Evolutionary conservation across 2,113 vertebrate genomes (phyloP).

Genomic region (Etia nguti): DNA sequence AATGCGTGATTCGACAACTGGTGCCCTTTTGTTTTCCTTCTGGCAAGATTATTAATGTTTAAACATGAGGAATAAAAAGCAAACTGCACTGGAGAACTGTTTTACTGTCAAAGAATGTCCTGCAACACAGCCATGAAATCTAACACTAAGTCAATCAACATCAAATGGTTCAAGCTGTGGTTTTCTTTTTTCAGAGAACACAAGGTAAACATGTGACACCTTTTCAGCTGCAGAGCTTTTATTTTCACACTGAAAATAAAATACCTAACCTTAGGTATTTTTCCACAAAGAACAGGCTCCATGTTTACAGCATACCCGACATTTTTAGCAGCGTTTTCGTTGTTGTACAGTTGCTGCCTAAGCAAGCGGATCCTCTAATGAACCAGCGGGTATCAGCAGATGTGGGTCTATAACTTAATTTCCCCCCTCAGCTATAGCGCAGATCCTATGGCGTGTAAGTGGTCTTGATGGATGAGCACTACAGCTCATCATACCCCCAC

Average conservation of each 20-base stretch:
- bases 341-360: constrained; percentile 52
- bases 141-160: neutral
- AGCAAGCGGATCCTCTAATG: constrained; percentile 69
- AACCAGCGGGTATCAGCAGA: constrained; percentile 75
- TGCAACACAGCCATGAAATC: neutral
- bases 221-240: neutral
- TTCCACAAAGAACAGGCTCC: neutral
- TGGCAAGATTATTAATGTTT: neutral
- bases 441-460: constrained; percentile 77
- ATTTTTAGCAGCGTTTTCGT: constrained; percentile 25
- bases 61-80: neutral
- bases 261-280: neutral
- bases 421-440: constrained; percentile 66
- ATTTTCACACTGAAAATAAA: neutral
- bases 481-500: constrained; percentile 59
- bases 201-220: neutral
- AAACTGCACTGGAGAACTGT: neutral
- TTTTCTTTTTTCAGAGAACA: neutral
- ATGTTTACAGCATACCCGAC: neutral
- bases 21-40: neutral
- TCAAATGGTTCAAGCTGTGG: no score
- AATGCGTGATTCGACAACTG: neutral
- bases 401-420: constrained; percentile 73
- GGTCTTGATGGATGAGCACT: constrained; percentile 75
- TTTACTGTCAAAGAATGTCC: neutral